Conservation (phyloP, 2,797 vertebrate species). For the Ibycter americanus region DNA sequence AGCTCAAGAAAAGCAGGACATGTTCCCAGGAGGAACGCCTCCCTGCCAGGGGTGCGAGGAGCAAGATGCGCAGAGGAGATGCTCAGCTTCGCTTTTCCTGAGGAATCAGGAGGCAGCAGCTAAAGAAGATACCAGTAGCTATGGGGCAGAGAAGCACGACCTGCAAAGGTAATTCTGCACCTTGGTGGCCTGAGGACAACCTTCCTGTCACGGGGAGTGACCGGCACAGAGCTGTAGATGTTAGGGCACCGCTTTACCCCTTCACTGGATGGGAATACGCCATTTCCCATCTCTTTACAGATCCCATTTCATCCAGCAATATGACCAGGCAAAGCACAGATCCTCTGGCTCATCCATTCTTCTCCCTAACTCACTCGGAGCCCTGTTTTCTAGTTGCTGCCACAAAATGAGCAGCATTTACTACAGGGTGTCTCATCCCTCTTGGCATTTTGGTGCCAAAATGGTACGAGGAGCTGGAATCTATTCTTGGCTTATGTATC, state of each 20-base stretch:
- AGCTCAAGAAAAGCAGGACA: background rate
- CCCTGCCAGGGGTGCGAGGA: background rate
- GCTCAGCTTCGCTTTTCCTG: background rate
- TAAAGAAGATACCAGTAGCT: background rate
- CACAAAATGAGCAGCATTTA: constrained; percentile 24
- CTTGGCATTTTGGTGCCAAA: constrained; percentile 16
- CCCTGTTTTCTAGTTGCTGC: background rate
- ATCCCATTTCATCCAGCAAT: background rate
- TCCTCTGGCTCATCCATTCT: background rate
- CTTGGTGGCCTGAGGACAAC: background rate
- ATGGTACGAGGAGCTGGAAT: constrained; percentile 22
- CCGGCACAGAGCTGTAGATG: background rate
- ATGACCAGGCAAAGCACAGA: background rate
- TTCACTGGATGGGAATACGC: background rate
- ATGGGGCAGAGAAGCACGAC: background rate
- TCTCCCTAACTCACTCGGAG: background rate
- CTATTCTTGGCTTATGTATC: constrained; percentile 14
- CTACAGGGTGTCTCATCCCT: constrained; percentile 8
- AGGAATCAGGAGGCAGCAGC: background rate
- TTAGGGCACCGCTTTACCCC: background rate
- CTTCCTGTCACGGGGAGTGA: background rate
- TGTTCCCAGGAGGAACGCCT: background rate
- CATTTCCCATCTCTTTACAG: background rate
- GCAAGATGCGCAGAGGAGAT: background rate
- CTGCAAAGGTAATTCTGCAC: background rate